Evolutionary conservation across 2,888 invertebrate species (phyloP).

Genomic region (Rhaphigaster nebulosa): DNA sequence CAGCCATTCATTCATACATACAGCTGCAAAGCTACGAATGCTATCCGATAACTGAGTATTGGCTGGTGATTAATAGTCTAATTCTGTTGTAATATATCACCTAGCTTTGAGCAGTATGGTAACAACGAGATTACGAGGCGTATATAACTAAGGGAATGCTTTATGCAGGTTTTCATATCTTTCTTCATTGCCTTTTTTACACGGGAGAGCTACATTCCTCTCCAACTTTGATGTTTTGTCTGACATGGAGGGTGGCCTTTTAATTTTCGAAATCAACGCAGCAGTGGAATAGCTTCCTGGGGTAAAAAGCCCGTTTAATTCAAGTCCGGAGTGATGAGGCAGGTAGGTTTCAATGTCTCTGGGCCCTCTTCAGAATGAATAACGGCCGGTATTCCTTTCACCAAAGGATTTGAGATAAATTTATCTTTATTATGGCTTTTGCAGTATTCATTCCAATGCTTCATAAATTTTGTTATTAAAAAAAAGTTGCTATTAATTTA

Average conservation of each 20-base stretch:
- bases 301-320: constrained; percentile 28
- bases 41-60: background rate
- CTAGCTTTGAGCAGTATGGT: background rate
- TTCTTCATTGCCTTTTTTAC: constrained; percentile 11
- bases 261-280: constrained; percentile 5
- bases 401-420: constrained; percentile 16
- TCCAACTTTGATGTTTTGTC: constrained; percentile 16
- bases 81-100: background rate
- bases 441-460: background rate
- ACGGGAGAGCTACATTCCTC: background rate
- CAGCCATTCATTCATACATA: too few species aligned
- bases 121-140: background rate
- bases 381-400: background rate
- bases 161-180: constrained; percentile 15
- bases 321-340: constrained; percentile 8
- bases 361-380: background rate
- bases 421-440: constrained; percentile 28
- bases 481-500: background rate
- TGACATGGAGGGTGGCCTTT: constrained; percentile 14
- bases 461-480: background rate
- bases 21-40: too few species aligned
- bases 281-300: background rate
- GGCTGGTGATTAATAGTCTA: background rate
- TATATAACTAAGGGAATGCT: background rate
- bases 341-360: background rate